Evolutionary conservation across 2,113 vertebrate species (phyloP).

Genomic region (Cavia aperea): DNA sequence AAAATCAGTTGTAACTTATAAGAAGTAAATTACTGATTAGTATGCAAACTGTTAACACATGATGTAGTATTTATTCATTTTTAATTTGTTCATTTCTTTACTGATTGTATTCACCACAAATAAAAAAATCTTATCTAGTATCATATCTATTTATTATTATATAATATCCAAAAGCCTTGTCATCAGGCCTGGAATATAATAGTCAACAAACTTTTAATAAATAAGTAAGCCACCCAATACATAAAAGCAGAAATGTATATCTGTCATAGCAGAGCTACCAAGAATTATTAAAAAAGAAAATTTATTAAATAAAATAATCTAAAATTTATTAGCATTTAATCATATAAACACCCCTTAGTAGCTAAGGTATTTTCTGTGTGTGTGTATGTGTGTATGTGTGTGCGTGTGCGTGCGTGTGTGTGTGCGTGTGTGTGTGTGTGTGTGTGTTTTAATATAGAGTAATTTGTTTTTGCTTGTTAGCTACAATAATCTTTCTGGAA

Average conservation of each 20-base stretch:
- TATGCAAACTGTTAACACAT: not conserved
- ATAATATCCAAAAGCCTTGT: not conserved
- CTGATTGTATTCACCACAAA: not conserved
- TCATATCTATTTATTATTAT: not conserved
- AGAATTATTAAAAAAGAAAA: not conserved
- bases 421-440: not conserved
- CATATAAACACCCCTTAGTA: not conserved
- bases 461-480: not conserved
- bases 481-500: not conserved
- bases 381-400: not conserved
- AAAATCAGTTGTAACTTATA: not conserved
- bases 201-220: constrained; percentile 3
- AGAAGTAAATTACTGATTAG: not conserved
- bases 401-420: not conserved
- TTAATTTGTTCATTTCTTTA: constrained; percentile 11
- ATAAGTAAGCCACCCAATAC: not conserved
- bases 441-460: not conserved
- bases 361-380: not conserved
- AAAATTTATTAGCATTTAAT: not conserved
- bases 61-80: not conserved
- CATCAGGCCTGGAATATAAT: not conserved
- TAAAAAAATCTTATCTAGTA: not conserved
- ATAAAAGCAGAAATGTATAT: not conserved
- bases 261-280: not conserved
- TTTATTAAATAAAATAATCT: not conserved